These are phyloP conservation scores for Tipula vernalis DNA, from an alignment of 2,888 invertebrate genomes.

Conservation along the genomic window DNA sequence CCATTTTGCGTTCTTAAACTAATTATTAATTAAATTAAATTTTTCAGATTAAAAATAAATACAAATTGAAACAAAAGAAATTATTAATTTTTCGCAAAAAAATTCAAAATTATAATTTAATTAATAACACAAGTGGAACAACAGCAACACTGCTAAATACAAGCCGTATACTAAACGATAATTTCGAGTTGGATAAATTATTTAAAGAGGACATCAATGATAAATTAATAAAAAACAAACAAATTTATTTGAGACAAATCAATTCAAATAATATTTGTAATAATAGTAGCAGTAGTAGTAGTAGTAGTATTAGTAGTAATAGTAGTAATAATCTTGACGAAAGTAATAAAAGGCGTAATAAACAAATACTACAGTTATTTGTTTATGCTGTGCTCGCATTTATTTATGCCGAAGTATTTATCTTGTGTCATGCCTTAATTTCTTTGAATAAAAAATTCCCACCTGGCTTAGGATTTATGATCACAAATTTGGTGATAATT, in stretches of 20 bases:
- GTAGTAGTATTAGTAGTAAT: not conserved
- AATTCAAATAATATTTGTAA: no score
- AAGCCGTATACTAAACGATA: not conserved
- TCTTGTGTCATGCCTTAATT: constrained; percentile 15
- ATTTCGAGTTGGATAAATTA: constrained; percentile 6
- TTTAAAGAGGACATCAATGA: not conserved
- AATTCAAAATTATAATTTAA: not conserved
- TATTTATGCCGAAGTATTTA: constrained; percentile 17
- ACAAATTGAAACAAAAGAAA: constrained; percentile 5
- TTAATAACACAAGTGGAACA: not conserved
- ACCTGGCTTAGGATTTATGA: constrained; percentile 18
- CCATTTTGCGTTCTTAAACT: not conserved
- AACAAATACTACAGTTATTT: constrained; percentile 5
- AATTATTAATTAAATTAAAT: not conserved
- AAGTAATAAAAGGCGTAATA: not conserved
- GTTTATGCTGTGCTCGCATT: constrained; percentile 16
- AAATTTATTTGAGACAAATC: not conserved
- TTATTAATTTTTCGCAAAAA: not conserved
- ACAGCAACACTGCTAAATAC: not conserved
- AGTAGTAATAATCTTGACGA: not conserved
- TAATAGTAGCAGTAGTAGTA: not conserved
- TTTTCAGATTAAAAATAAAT: not conserved
- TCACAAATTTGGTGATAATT: constrained; percentile 16
- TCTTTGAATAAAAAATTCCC: constrained; percentile 15
- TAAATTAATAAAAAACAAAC: not conserved